Conservation (phyloP, 1,140 invertebrate genomes). For the Mycetomoellerius zeteki region DNA sequence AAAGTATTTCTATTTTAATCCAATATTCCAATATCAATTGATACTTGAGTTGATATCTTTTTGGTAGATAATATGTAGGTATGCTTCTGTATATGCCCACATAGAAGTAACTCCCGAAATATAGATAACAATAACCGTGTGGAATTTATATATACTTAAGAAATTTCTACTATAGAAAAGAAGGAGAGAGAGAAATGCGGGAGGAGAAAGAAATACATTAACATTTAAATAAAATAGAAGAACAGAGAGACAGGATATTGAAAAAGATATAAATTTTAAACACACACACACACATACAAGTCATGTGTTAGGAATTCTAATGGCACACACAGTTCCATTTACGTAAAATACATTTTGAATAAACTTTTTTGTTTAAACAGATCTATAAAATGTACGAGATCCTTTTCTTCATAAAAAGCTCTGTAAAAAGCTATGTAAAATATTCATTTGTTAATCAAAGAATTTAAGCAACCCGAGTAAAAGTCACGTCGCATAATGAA, state of each 20-base stretch:
- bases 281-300: not conserved
- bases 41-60: conserved; percentile 14
- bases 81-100: not conserved
- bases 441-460: not conserved
- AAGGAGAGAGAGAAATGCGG: not conserved
- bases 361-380: not conserved
- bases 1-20: not conserved
- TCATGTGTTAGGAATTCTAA: not conserved
- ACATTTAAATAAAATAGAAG: conserved; percentile 1
- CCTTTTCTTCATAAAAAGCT: not conserved
- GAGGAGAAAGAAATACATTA: not conserved
- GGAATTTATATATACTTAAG: not conserved
- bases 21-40: not conserved
- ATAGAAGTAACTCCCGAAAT: not conserved
- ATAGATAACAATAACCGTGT: not conserved
- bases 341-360: not conserved
- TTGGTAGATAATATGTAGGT: not conserved
- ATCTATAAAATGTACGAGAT: not conserved
- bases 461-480: conserved; percentile 13
- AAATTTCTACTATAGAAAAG: not conserved
- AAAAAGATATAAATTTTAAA: conserved; percentile 6
- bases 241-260: not conserved
- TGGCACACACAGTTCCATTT: not conserved
- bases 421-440: too few species aligned
- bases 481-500: not conserved